Evolutionary conservation across 2,797 vertebrate species (phyloP).

Genomic region (Ctenochaetus hawaiiensis): DNA sequence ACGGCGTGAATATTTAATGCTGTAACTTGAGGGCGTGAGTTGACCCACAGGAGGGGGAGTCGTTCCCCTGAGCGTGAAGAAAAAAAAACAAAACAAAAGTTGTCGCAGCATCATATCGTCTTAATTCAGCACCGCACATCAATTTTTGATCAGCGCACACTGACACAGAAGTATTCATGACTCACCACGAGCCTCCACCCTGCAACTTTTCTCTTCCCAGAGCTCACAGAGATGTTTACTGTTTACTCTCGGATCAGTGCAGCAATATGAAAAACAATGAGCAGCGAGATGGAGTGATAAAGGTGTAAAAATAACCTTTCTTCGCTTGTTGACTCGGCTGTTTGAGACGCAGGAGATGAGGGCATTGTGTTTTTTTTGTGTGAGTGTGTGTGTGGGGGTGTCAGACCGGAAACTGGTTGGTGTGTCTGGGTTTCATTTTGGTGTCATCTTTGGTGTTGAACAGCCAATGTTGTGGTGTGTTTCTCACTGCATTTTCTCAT

Average conservation of each 20-base stretch:
- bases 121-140: conserved; percentile 51
- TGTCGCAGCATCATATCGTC: conserved; percentile 43
- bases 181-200: conserved; percentile 42
- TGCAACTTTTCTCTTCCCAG: conserved; percentile 4
- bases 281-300: conserved; percentile 61
- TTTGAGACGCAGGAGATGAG: conserved; percentile 58
- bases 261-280: conserved; percentile 67
- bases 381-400: conserved; percentile 32
- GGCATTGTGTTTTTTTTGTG: conserved; percentile 45
- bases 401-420: conserved; percentile 45
- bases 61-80: conserved; percentile 48
- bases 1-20: conserved; percentile 83
- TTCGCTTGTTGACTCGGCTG: conserved; percentile 1
- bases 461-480: conserved; percentile 17
- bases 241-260: conserved; percentile 49
- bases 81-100: not conserved
- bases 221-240: conserved; percentile 45
- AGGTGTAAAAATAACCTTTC: conserved; percentile 70
- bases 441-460: conserved; percentile 44
- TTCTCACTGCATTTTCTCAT: conserved; percentile 35
- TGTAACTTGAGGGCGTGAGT: conserved; percentile 80
- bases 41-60: conserved; percentile 64
- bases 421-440: conserved; percentile 62
- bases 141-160: conserved; percentile 59
- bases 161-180: conserved; percentile 48